A percentile compares a stretch with the other conserved stretches of the same genome.
Evolutionary conservation across 2,113 vertebrate genomes (phyloP).

Genomic region (Hyperopisus bebe): DNA sequence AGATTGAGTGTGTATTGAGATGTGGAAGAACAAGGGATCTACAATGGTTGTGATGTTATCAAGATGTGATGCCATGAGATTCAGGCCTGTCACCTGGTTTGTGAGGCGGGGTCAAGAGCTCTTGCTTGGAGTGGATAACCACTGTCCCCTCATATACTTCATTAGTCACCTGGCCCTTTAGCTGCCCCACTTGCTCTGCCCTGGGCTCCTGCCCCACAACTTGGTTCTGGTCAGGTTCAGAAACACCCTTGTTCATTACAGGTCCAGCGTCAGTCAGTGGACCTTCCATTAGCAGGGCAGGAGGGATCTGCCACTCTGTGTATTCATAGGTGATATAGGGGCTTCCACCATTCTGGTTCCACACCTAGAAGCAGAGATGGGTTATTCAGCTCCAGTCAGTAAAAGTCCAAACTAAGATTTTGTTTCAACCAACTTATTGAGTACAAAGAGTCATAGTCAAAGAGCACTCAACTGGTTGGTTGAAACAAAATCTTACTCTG

Average conservation of each 20-base stretch:
- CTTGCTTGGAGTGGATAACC: conserved; percentile 43
- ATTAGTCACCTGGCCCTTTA: conserved; percentile 77
- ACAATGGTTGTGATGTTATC: neutral
- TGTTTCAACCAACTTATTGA: conserved; percentile 13
- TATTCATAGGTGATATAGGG: conserved; percentile 95
- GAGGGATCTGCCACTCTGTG: conserved; percentile 76
- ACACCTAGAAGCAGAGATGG: conserved; percentile 64
- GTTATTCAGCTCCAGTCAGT: neutral
- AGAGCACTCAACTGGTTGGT: no score
- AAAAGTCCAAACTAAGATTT: neutral
- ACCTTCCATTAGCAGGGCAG: conserved; percentile 49
- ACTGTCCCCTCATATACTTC: conserved; percentile 77
- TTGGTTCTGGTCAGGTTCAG: conserved; percentile 48
- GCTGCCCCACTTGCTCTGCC: conserved; percentile 49
- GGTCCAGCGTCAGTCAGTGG: neutral
- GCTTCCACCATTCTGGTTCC: conserved; percentile 89
- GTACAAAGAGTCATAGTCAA: no score
- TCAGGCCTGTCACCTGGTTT: conserved; percentile 46
- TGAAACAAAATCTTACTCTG: no score
- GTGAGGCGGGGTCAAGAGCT: conserved; percentile 51
- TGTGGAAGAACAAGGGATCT: neutral
- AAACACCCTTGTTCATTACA: neutral
- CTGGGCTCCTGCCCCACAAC: conserved; percentile 51
- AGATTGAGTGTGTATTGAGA: neutral
- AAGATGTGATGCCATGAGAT: conserved; percentile 49